Evolutionary conservation across 2,888 invertebrate genomes (phyloP).

Genomic region (Pachymerium ferrugineum): DNA sequence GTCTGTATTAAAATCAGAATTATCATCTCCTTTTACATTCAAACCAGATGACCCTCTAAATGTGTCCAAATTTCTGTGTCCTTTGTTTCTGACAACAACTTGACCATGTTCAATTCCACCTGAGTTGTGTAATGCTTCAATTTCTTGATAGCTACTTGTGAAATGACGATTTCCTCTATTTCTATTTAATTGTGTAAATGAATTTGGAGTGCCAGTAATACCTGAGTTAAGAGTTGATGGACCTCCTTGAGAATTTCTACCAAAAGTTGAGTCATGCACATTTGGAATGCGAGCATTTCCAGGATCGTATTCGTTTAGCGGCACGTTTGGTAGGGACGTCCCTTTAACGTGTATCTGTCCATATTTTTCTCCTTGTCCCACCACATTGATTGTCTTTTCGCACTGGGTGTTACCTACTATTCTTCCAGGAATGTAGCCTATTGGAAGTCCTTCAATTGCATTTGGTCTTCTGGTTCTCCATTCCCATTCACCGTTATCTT

Average conservation of each 20-base stretch:
- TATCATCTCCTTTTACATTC: too few relatives aligned
- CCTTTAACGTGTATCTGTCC: conserved; percentile 8
- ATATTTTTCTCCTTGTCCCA: conserved; percentile 3
- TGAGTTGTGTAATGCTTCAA: neutral
- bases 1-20: too few relatives aligned
- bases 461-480: neutral
- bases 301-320: neutral
- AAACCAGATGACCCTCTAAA: too few relatives aligned
- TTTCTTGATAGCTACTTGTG: neutral
- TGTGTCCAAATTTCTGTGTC: too few relatives aligned
- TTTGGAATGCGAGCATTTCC: neutral
- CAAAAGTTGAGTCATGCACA: neutral
- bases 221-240: neutral
- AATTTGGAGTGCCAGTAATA: neutral
- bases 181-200: neutral
- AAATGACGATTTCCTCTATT: neutral
- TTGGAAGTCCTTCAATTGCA: conserved; percentile 9
- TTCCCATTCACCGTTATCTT: neutral
- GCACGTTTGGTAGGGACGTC: neutral
- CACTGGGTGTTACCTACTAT: conserved; percentile 28
- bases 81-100: neutral
- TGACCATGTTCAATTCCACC: neutral
- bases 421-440: conserved; percentile 28
- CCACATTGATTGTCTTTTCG: neutral
- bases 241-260: neutral